phyloP scores from a whole-genome alignment of 64 coral and sea anemone genomes.

The Astreopora myriophthalma region DNA sequence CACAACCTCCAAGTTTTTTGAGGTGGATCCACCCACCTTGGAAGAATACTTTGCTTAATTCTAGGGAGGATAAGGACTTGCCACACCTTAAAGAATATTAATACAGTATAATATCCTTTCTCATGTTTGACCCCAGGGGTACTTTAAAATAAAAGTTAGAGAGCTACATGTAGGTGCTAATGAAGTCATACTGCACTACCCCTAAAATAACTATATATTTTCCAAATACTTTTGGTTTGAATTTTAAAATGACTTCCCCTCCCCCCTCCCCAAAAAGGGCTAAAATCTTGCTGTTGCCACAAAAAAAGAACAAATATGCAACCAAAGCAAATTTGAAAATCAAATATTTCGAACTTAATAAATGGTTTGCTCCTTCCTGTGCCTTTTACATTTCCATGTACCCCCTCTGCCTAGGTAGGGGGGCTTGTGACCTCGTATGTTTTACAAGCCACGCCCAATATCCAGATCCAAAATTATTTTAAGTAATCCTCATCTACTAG shows the following conservation, averaged over 20 bases:
- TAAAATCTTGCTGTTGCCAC: background rate
- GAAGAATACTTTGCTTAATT: conserved; percentile 16
- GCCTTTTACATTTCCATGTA: background rate
- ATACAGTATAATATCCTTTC: too few relatives aligned
- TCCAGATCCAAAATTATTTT: too few relatives aligned
- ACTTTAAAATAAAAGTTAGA: background rate
- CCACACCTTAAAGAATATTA: background rate
- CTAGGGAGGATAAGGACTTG: background rate
- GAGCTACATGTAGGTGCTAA: background rate
- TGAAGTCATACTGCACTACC: background rate
- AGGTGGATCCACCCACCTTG: background rate
- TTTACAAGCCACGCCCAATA: background rate
- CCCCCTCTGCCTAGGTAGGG: background rate
- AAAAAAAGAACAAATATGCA: background rate
- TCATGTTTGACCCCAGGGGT: background rate
- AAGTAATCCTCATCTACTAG: too few relatives aligned
- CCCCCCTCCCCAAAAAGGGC: background rate
- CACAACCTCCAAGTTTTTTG: background rate
- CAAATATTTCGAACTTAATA: background rate
- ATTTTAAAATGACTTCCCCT: background rate
- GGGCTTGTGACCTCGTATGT: conserved; percentile 3
- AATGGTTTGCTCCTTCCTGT: background rate
- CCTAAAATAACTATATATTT: conserved; percentile 1
- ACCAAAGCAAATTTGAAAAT: background rate
- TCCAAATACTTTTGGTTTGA: background rate